Evolutionary conservation across 1,140 invertebrate genomes (phyloP).

Genomic region (Zaprionus capensis): DNA sequence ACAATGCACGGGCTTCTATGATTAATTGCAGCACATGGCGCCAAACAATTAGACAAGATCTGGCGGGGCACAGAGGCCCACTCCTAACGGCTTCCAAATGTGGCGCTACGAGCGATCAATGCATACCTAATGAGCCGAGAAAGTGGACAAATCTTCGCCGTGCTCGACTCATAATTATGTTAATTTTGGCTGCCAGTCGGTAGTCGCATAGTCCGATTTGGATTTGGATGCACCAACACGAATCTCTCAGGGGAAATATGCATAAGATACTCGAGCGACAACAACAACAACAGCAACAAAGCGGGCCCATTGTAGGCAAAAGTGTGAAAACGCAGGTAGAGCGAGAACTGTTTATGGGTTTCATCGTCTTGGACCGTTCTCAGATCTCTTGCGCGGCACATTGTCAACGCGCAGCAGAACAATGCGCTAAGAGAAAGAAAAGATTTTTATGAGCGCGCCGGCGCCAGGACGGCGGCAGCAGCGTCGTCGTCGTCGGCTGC

Average conservation of each 20-base stretch:
- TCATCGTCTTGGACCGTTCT: slow-evolving; percentile 5
- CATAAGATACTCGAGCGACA: slow-evolving; percentile 11
- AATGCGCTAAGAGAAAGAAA: slow-evolving; percentile 31
- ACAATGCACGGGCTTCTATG: slow-evolving; percentile 53
- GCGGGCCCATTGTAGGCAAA: slow-evolving; percentile 46
- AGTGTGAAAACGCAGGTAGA: slow-evolving; percentile 73
- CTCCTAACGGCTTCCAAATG: slow-evolving; percentile 74
- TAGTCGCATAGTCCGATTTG: slow-evolving; percentile 47
- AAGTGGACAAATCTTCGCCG: slow-evolving; percentile 51
- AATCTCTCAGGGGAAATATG: slow-evolving; percentile 10
- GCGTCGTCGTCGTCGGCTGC: slow-evolving; percentile 18
- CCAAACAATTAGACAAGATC: slow-evolving; percentile 79
- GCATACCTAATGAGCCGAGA: slow-evolving; percentile 78
- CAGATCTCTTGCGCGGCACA: slow-evolving; percentile 42
- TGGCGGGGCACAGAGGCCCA: slow-evolving; percentile 12
- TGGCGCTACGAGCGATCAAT: slow-evolving; percentile 56
- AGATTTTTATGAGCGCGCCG: slow-evolving; percentile 78
- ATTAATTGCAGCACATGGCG: slow-evolving; percentile 71
- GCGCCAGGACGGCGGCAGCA: slow-evolving; percentile 74
- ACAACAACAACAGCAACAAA: slow-evolving; percentile 13
- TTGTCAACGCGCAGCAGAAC: slow-evolving; percentile 65
- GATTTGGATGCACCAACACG: slow-evolving; percentile 18
- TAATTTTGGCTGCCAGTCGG: slow-evolving; percentile 70
- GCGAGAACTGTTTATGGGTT: slow-evolving; percentile 16
- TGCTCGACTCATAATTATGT: slow-evolving; percentile 71